Base-by-base conservation (phyloP, 2,797 vertebrate genomes). In the Chromis chromis region DNA sequence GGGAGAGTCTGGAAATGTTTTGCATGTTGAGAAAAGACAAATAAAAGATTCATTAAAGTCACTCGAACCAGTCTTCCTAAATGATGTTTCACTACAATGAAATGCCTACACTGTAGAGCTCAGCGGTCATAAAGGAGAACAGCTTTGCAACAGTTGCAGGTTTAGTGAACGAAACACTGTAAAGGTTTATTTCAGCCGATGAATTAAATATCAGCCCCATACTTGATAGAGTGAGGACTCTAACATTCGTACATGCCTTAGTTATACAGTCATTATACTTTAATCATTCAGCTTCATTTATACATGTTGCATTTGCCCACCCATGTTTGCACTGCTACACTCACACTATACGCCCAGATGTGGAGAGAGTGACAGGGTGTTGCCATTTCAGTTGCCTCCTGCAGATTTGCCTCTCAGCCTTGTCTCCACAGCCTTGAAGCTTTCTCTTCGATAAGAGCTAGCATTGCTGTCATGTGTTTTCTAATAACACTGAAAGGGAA, bases 401-500 rank as follows among this genome's bases (percentile, higher is more conserved):
- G 82, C 70, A 80, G 67, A 69, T 76, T 83, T 75, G 49, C 80
- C 69, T 76, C 56, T 56, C 69, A 56, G 78, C 72, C 70, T 77
- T 12, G 58, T 76, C 70, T 68, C 59, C 10, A 0, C 79, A 78
- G 83, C 84, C 81, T 89, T 87, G 85, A 76, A 55, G 81, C 78
- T 49, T 14, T 74, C 67, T 76, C 76, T 87, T 88, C 70, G 25
- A 57, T 82, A 48, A 76, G 74, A 80, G 73, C 68, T 12, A 13
- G 64, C 78, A 40, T 44, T 58, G 74, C 85, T 79, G 86, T 85
- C 83, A 78, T 74, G 82, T 74, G 74, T 82, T 87, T 88, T 80
- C 79, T 81, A 77, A 82, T 80, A 79, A 83, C 82, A 67, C 28
- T 86, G 88, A 90, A 89, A 76, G 77, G 68, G 69, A 83, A 89